Conservation (phyloP, 2,888 invertebrate genomes). For the Caenorhabditis uteleia region DNA sequence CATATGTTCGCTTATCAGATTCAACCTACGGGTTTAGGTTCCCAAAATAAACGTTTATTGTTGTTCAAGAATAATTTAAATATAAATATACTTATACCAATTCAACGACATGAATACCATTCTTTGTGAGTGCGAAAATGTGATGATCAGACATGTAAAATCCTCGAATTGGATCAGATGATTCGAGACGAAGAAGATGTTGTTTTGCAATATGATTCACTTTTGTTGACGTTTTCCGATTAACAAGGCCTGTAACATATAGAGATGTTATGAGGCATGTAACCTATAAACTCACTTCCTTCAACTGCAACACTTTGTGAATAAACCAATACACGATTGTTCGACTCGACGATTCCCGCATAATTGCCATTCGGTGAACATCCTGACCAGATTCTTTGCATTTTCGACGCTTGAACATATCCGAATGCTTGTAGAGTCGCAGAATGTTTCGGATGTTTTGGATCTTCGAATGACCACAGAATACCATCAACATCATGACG, state of each 20-base stretch:
- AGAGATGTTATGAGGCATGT: background rate
- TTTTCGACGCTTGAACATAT: constrained; percentile 53
- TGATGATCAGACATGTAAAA: background rate
- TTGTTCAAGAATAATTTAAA: no score
- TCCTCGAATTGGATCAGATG: constrained; percentile 12
- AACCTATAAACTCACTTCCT: constrained; percentile 26
- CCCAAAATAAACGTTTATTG: no score
- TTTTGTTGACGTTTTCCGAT: constrained; percentile 31
- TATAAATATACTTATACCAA: no score
- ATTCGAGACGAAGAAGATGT: constrained; percentile 21
- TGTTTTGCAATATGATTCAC: constrained; percentile 36
- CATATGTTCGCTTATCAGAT: no score
- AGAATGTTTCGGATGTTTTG: constrained; percentile 12
- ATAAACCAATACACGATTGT: constrained; percentile 53
- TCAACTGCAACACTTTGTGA: constrained; percentile 46
- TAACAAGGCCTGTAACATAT: constrained; percentile 28
- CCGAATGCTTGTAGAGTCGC: constrained; percentile 54
- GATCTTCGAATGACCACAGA: constrained; percentile 39
- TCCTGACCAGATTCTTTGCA: constrained; percentile 34
- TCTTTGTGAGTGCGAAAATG: constrained; percentile 8
- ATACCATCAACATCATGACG: constrained; percentile 51
- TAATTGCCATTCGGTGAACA: constrained; percentile 45
- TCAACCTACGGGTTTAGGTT: no score
- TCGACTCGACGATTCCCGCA: constrained; percentile 48
- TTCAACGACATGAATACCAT: constrained; percentile 17